Evolutionary conservation across 2,888 invertebrate genomes (phyloP), one percentile per base, ranked within the genome.

Genomic region (Brachycybe producta): DNA sequence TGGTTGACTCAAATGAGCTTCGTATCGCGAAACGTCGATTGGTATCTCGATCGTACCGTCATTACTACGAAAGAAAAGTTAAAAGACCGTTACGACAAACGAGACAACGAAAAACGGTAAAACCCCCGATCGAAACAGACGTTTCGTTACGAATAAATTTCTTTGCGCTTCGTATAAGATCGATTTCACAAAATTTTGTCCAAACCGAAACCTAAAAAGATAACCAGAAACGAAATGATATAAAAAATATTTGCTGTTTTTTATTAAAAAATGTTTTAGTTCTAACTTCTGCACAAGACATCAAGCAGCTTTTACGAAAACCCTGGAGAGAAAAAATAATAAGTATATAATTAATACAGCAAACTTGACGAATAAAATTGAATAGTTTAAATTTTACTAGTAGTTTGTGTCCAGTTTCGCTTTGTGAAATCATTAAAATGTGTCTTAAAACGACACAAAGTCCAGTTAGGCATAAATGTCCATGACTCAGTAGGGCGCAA

Each of bases 151-250:
- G 35, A 39, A 8, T 21, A 51, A 75, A 57, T n/a, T 67, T 60
- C 54, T 73, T 73, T 0, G 80, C 67, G 1, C 79, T 74, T 47
- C 69, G 65, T 11, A 83, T 74, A 38, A 88, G 70, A 62, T 88
- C 84, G 15, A 72, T 73, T 72, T 92, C 92, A 71, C 92, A 92
- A 64, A 88, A 88, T 61, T 82, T 82, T 0, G 91, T 92, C 91
- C 90, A 91, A 34, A 84, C 72, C 7, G 88, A 87, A 7, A 77
- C 75, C 54, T 54, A 42, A 8, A 30, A 32, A 15, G 8, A n/a
- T 11, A 36, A 39, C 19, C 15, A 21, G 4, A 2, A 36, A 28
- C 8, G 23, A 7, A 30, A 13, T 41, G 5, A 27, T 34, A 34
- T 35, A 13, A 2, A 32, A 13, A 49, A n/a, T 2, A 24, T n/a